phyloP scores from a whole-genome alignment of 1,140 invertebrate species.

The Caenorhabditis brenneri region DNA sequence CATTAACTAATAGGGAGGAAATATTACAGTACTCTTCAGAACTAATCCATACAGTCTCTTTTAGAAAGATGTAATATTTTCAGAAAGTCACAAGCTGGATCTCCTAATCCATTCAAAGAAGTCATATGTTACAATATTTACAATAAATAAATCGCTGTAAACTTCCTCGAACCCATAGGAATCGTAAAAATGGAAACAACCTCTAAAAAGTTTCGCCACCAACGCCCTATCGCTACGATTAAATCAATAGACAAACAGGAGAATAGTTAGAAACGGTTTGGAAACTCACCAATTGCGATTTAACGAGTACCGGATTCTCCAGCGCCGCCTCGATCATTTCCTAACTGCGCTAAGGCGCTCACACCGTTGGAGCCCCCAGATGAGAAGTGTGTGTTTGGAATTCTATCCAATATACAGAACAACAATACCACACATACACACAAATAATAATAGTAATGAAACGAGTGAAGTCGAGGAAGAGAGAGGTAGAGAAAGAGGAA shows the following conservation, averaged over 20 bases:
- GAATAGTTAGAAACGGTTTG: not conserved
- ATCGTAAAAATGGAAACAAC: too few relatives aligned
- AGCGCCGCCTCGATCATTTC: constrained; percentile 6
- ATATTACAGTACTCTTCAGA: too few relatives aligned
- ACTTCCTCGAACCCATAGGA: too few relatives aligned
- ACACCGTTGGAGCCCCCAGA: not conserved
- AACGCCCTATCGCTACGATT: too few relatives aligned
- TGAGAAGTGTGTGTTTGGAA: not conserved
- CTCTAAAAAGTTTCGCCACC: too few relatives aligned
- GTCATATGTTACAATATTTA: too few relatives aligned
- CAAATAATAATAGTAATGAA: constrained; percentile 24
- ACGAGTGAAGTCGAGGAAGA: not conserved
- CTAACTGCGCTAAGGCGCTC: not conserved
- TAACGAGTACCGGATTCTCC: constrained; percentile 14
- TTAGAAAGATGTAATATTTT: too few relatives aligned
- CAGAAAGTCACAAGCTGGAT: too few relatives aligned
- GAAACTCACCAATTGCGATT: not conserved
- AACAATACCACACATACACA: constrained; percentile 16
- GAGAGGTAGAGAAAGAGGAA: not conserved
- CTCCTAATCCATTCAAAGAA: too few relatives aligned
- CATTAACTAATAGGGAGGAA: too few relatives aligned
- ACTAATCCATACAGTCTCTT: too few relatives aligned
- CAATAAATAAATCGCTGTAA: too few relatives aligned
- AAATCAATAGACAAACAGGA: constrained; percentile 26
- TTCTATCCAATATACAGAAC: constrained; percentile 1